Percentiles rank a stretch among this genome's conserved stretches.
These are phyloP conservation scores for Lithobates pipiens DNA, from an alignment of 2,797 vertebrate genomes.

Conservation along the genomic window DNA sequence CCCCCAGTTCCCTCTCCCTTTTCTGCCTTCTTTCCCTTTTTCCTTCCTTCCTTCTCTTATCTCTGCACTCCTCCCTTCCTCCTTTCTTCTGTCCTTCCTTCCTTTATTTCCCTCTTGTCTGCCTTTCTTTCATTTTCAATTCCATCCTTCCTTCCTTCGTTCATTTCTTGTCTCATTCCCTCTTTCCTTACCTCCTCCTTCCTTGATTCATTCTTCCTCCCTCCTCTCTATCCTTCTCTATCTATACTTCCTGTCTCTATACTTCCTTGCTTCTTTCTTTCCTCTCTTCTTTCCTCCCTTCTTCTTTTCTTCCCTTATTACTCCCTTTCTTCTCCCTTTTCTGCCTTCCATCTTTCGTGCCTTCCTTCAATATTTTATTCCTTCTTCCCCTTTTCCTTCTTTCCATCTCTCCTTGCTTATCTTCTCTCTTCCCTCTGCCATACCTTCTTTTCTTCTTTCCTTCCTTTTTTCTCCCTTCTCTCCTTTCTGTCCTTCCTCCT, in stretches of 20 bases:
- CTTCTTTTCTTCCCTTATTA: background rate
- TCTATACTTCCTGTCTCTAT: background rate
- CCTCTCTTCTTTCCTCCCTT: background rate
- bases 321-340: background rate
- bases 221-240: too few species aligned
- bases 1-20: too few species aligned
- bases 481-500: too few species aligned
- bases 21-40: too few species aligned
- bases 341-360: background rate
- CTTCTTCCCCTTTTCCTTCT: too few species aligned
- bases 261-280: background rate
- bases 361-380: too few species aligned
- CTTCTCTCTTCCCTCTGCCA: too few species aligned
- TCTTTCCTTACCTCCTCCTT: background rate
- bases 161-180: background rate
- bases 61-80: background rate
- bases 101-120: background rate
- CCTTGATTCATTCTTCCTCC: background rate
- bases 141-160: too few species aligned
- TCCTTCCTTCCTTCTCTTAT: background rate
- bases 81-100: background rate
- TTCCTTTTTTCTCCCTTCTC: too few species aligned
- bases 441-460: too few species aligned
- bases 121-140: background rate
- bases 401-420: too few species aligned